These are phyloP conservation scores for Rhamphomyia laevipes DNA, from an alignment of 2,888 invertebrate species.

Conservation along the genomic window DNA sequence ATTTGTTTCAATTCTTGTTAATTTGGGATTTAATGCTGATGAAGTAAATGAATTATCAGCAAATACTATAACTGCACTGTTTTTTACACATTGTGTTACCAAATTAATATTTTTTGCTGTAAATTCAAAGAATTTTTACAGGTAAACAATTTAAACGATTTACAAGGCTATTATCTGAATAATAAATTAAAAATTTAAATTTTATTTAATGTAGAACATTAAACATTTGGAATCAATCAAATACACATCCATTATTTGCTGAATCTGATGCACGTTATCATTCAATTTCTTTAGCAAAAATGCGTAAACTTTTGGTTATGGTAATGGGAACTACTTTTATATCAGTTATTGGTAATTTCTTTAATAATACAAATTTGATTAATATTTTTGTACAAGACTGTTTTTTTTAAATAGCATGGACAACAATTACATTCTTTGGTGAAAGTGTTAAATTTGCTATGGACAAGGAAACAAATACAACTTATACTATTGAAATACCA, in stretches of 20 bases:
- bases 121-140: slow-evolving; percentile 61
- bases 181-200: no score
- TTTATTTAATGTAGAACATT: slow-evolving; percentile 48
- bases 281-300: slow-evolving; percentile 59
- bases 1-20: slow-evolving; percentile 49
- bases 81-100: slow-evolving; percentile 65
- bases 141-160: slow-evolving; percentile 37
- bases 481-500: slow-evolving; percentile 55
- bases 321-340: slow-evolving; percentile 50
- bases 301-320: slow-evolving; percentile 58
- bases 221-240: slow-evolving; percentile 74
- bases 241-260: slow-evolving; percentile 71
- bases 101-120: slow-evolving; percentile 63
- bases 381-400: neutral
- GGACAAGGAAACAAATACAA: slow-evolving; percentile 61
- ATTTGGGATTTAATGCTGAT: slow-evolving; percentile 57
- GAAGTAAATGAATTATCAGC: slow-evolving; percentile 64
- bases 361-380: neutral
- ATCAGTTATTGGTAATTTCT: slow-evolving; percentile 44
- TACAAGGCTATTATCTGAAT: neutral
- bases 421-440: slow-evolving; percentile 67
- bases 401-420: slow-evolving; percentile 47
- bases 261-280: slow-evolving; percentile 72
- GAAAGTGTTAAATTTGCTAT: slow-evolving; percentile 56
- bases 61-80: slow-evolving; percentile 70